Evolutionary conservation across 2,888 invertebrate genomes (phyloP).

Genomic region (Volucella inflata): DNA sequence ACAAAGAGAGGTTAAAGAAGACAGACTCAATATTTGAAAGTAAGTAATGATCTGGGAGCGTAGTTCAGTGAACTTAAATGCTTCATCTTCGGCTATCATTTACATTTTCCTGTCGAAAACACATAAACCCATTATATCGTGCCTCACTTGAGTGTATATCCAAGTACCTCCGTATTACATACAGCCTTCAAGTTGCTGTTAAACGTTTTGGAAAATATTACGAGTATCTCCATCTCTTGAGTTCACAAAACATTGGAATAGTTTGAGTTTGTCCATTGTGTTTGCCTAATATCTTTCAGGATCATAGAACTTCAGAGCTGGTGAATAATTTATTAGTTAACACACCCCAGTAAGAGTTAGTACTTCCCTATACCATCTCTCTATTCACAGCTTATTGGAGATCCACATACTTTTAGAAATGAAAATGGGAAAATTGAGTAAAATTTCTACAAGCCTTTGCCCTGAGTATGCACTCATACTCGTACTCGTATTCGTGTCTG

Average conservation of each 20-base stretch:
- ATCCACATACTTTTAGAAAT: slow-evolving; percentile 1
- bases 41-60: too few relatives aligned
- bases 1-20: too few relatives aligned
- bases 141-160: too few relatives aligned
- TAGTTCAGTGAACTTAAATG: too few relatives aligned
- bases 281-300: slow-evolving; percentile 58
- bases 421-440: slow-evolving; percentile 39
- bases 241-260: background rate
- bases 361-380: background rate
- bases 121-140: too few relatives aligned
- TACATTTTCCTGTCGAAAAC: too few relatives aligned
- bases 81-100: too few relatives aligned
- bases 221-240: background rate
- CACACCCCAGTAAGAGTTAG: slow-evolving; percentile 20
- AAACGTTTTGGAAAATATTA: slow-evolving; percentile 28
- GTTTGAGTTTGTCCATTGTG: background rate
- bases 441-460: slow-evolving; percentile 29
- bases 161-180: too few relatives aligned
- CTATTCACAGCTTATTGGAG: too few relatives aligned
- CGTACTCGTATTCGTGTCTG: slow-evolving; percentile 1
- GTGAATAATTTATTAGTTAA: slow-evolving; percentile 68
- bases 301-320: slow-evolving; percentile 38
- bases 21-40: too few relatives aligned
- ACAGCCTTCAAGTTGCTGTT: background rate
- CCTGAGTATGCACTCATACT: background rate